Evolutionary conservation across 2,113 vertebrate species (phyloP).

Genomic region (Nanger granti): DNA sequence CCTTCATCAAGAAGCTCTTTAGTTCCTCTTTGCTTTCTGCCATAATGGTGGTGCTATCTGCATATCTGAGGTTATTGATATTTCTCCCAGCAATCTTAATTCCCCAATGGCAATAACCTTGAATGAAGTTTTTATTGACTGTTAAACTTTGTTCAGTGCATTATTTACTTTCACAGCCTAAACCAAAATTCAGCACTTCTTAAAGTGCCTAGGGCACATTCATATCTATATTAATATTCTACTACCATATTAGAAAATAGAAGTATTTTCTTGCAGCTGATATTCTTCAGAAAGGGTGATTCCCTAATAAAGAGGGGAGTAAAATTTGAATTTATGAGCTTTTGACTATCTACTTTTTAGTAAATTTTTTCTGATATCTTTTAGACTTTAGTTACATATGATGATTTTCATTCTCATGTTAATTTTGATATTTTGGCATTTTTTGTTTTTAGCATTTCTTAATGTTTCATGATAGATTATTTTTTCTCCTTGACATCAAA

Average conservation of each 20-base stretch:
- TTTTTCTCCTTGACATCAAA: not conserved
- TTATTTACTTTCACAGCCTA: not conserved
- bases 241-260: not conserved
- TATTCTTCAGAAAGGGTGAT: not conserved
- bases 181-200: not conserved
- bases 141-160: not conserved
- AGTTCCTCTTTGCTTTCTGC: not conserved
- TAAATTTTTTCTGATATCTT: not conserved
- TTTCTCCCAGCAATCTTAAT: not conserved
- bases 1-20: not conserved
- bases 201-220: not conserved
- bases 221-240: not conserved
- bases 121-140: not conserved
- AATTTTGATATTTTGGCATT: not conserved
- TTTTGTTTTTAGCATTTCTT: not conserved
- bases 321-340: not conserved
- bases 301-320: not conserved
- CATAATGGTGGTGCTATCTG: not conserved
- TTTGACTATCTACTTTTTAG: not conserved
- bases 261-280: not conserved
- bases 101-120: not conserved
- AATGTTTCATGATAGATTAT: not conserved
- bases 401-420: not conserved
- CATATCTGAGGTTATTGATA: not conserved
- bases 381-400: not conserved